A percentile compares a stretch with the other conserved stretches of the same genome.
These are phyloP conservation scores for Phoenoteleia sp. DNA, from an alignment of 2,888 invertebrate species.

Conservation along the genomic window DNA sequence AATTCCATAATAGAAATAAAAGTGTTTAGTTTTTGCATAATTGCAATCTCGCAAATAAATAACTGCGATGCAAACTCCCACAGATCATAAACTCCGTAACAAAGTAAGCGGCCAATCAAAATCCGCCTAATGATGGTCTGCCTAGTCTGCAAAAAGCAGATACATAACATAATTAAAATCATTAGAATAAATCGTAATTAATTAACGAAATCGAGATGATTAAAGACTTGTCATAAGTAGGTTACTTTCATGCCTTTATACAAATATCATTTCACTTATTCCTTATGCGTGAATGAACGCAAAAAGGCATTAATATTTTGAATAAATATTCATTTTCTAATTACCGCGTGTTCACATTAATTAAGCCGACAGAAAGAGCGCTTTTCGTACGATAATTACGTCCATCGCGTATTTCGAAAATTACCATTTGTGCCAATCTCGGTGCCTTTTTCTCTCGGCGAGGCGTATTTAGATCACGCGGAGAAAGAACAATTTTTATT, in stretches of 20 bases:
- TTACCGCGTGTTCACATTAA: slow-evolving; percentile 17
- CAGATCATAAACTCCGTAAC: slow-evolving; percentile 26
- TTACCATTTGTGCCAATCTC: no score
- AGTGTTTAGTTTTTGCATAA: slow-evolving; percentile 30
- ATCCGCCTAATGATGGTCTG: slow-evolving; percentile 2
- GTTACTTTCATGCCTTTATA: slow-evolving; percentile 57
- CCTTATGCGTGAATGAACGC: slow-evolving; percentile 57
- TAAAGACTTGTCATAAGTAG: slow-evolving; percentile 53
- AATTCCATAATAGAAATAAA: neutral
- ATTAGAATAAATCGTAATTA: slow-evolving; percentile 50
- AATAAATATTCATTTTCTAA: slow-evolving; percentile 2
- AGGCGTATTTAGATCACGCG: neutral
- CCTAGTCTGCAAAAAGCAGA: neutral
- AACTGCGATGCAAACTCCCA: neutral
- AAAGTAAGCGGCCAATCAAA: slow-evolving; percentile 14
- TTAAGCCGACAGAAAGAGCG: slow-evolving; percentile 6
- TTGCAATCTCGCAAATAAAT: slow-evolving; percentile 7
- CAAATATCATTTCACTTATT: slow-evolving; percentile 67
- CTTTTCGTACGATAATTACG: no score
- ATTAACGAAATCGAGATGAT: slow-evolving; percentile 64
- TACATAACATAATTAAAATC: slow-evolving; percentile 9
- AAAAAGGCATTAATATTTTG: slow-evolving; percentile 29
- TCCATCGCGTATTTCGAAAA: no score
- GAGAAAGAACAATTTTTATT: slow-evolving; percentile 5
- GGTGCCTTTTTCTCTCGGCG: no score